These are phyloP conservation scores for Trichosurus vulpecula DNA, from an alignment of 2,797 vertebrate species.

Conservation along the genomic window DNA sequence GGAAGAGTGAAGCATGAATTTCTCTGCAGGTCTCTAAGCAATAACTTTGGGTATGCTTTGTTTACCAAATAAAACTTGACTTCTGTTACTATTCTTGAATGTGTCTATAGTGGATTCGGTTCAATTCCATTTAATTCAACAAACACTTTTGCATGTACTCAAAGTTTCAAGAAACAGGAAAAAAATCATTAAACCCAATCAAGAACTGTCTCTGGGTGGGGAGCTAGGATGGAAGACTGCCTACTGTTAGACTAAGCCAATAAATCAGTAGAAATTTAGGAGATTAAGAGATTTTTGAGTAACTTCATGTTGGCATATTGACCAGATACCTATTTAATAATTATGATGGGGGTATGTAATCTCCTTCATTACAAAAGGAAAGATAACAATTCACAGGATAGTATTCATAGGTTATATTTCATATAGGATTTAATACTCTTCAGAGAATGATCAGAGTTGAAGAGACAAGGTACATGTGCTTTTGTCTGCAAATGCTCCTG, in stretches of 20 bases:
- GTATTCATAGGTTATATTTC: background rate
- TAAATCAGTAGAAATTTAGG: background rate
- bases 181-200: background rate
- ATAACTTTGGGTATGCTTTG: background rate
- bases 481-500: background rate
- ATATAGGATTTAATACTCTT: background rate
- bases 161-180: constrained; percentile 41
- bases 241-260: constrained; percentile 50
- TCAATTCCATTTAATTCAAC: background rate
- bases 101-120: background rate
- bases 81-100: background rate
- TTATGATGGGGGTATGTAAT: background rate
- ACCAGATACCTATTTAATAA: constrained; percentile 26
- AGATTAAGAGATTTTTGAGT: constrained; percentile 36
- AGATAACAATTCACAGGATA: background rate
- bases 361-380: background rate
- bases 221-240: background rate
- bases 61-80: background rate
- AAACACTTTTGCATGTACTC: background rate
- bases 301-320: background rate
- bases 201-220: background rate
- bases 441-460: background rate
- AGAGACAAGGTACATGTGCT: background rate
- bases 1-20: background rate
- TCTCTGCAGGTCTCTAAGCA: background rate